Evolutionary conservation across 2,113 vertebrate genomes (phyloP).

Genomic region (Pituophis catenifer): DNA sequence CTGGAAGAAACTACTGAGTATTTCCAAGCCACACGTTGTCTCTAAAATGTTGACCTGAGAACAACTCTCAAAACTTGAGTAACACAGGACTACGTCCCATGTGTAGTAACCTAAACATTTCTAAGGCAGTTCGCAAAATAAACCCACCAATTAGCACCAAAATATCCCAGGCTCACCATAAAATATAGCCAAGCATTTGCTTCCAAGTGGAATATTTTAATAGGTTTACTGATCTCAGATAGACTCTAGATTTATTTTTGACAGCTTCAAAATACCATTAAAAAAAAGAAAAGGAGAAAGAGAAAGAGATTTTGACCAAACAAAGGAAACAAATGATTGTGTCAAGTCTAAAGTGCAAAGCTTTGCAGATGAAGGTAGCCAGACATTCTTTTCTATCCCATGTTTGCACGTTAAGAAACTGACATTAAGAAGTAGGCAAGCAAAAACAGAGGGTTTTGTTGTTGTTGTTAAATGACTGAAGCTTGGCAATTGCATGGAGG

Average conservation of each 20-base stretch:
- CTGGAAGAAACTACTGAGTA: background rate
- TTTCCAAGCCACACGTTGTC: background rate
- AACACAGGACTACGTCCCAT: background rate
- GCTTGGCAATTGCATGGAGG: conserved; percentile 68
- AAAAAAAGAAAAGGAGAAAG: background rate
- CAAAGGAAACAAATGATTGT: conserved; percentile 46
- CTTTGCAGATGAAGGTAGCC: conserved; percentile 30
- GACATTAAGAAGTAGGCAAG: conserved; percentile 48
- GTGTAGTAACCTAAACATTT: background rate
- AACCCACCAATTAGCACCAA: background rate
- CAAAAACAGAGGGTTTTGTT: conserved; percentile 57
- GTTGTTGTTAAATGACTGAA: conserved; percentile 60
- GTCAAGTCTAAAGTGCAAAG: conserved; percentile 42
- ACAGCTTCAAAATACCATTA: background rate
- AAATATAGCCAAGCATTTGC: background rate
- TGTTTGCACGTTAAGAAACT: conserved; percentile 61
- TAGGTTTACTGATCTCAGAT: background rate
- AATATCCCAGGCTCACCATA: background rate
- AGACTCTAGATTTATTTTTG: background rate
- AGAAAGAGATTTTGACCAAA: conserved; percentile 33
- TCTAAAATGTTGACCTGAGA: background rate
- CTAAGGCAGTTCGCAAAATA: background rate
- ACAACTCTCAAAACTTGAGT: background rate
- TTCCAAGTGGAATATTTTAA: background rate
- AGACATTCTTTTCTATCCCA: conserved; percentile 35